Evolutionary conservation across 1,140 invertebrate genomes (phyloP), one percentile per base, ranked within the genome.

Genomic region (Ectropis grisescens): DNA sequence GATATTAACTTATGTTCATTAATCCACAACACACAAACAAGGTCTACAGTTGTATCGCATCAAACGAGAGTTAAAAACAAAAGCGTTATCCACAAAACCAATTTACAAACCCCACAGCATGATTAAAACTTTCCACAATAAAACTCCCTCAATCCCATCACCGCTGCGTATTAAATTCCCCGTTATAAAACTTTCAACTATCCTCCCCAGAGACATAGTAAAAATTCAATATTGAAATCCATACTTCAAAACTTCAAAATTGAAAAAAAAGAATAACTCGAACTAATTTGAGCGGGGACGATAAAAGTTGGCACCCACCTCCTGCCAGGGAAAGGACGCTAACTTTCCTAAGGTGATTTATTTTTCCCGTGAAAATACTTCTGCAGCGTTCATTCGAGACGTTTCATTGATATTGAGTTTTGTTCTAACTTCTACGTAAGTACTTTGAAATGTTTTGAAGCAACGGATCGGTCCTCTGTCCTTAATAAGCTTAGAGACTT

Each of bases 151-250:
- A 19, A 3, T 19, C 16, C 3, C 3, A 19, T 8, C 3, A 19
- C 3, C 24, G 23, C 36, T 44, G 39, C 39, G 41, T 49, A 57
- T 53, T 57, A 45, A 57, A 53, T 57, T 48, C 35, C 29, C 34
- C 30, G 23, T 16, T 24, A 13, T 37, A 35, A 52, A 51, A 37
- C 45, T 47, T 31, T 14, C 22, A 19, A 19, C 16, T 19, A 19
- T 8, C 16, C 29, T 22, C 26, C 26, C 16, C 34, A 36, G 50
- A 54, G 55, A 62, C 52, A 61, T 47, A 59, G 58, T 62, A 60
- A 59, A 70, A 71, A 65, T 71, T 69, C 55, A 64, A 70, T 75
- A 71, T 68, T 64, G 67, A 61, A 74, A 74, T 70, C 65, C 55
- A 68, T 64, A 64, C 65, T 68, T 75, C 58, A 60, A 66, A 72